Evolutionary conservation across 2,888 invertebrate genomes (phyloP), one percentile per base, ranked within the genome.

Genomic region (Torymus tubicola): DNA sequence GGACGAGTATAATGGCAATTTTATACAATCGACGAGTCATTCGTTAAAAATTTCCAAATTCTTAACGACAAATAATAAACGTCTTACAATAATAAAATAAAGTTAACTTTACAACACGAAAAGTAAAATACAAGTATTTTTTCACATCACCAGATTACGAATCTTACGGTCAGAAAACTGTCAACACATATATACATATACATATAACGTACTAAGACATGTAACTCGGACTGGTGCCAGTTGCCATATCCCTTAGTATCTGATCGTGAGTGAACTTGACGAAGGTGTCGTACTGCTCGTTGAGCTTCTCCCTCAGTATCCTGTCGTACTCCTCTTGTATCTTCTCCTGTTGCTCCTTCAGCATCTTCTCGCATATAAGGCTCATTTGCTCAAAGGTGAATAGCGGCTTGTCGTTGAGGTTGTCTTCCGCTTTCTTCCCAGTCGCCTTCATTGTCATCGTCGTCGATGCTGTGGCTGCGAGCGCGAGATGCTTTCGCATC

Each of bases 191-290:
- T 18, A 53, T n/a, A 70, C 50, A 53, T 16, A 18, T 5, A 53
- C 50, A 53, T 16, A 18, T 5, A 53, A n/a, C 50, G 2, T 16
- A 10, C 72, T 52, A 76, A 1, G 71, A 67, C 12, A 80, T 10
- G 18, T 76, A 80, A 21, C 75, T 76, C 13, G 67, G 60, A 4
- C 0, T 50, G 16, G 24, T 13, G 10, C 2, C 42, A 5, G 16
- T 4, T 5, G 0, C 53, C 2, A 58, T 14, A 1, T 53, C 53
- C 53, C 16, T 55, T 2, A 63, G 60, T 3, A 80, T 21, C 57
- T 80, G 67, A 50, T 80, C 76, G 3, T 72, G 61, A 5, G 71
- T 71, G 58, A 80, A 80, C 13, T 76, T 76, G 55, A 80, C 2
- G 21, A 80, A 80, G 0, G 67, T 68, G 24, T 76, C 72, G 52